Percentiles rank a stretch among this genome's conserved stretches.
phyloP scores from a whole-genome alignment of 2,797 vertebrate genomes.

The Varecia variegata region DNA sequence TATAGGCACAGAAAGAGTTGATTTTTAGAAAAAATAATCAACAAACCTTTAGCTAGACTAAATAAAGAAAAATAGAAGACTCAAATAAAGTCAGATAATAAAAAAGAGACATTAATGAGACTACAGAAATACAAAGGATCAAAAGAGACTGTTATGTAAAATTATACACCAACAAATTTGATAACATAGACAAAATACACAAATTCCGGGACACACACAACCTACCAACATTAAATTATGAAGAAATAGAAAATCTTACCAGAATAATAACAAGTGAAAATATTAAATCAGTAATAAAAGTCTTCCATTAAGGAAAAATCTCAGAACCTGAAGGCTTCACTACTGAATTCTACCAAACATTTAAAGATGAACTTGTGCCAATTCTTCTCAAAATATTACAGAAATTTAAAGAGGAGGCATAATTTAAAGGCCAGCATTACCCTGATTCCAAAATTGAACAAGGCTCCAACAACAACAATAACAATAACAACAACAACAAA shows the following conservation, averaged over 20 bases:
- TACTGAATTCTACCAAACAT: not conserved
- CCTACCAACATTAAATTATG: not conserved
- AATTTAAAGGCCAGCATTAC: not conserved
- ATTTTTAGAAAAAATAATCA: not conserved
- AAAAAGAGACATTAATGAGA: not conserved
- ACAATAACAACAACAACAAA: not conserved
- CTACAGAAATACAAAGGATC: not conserved
- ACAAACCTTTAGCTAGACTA: not conserved
- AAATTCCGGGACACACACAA: not conserved
- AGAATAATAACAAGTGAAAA: not conserved
- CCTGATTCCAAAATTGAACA: not conserved
- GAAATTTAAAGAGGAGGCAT: not conserved
- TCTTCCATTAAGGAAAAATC: not conserved
- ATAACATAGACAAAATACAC: not conserved
- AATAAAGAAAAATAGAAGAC: not conserved
- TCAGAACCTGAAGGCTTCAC: not conserved
- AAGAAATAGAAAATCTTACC: not conserved
- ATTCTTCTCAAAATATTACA: not conserved
- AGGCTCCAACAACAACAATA: not conserved
- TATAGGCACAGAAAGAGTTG: not conserved
- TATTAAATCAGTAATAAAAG: not conserved
- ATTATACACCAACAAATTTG: not conserved
- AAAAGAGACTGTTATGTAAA: not conserved
- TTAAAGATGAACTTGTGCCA: not conserved
- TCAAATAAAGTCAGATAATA: not conserved